Evolutionary conservation across 2,888 invertebrate species (phyloP).

Genomic region (Anodontia alba): DNA sequence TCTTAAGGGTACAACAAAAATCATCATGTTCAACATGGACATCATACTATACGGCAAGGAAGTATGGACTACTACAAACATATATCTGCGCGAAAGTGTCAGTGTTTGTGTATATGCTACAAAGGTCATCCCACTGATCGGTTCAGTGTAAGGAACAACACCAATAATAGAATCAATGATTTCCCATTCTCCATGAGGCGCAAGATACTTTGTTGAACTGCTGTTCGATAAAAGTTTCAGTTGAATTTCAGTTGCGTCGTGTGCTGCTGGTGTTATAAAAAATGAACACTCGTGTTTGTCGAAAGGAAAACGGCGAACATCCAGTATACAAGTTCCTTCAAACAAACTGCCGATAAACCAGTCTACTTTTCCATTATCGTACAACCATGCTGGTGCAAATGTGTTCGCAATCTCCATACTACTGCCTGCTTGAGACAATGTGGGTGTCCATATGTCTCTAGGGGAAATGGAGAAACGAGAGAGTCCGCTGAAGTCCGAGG

Average conservation of each 20-base stretch:
- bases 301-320: not conserved
- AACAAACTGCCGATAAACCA: not conserved
- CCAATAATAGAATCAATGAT: not conserved
- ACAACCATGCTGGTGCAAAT: not conserved
- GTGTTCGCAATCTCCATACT: not conserved
- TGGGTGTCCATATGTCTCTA: not conserved
- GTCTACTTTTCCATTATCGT: not conserved
- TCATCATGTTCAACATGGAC: not conserved
- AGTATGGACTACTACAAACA: not conserved
- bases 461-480: not conserved
- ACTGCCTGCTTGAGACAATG: not conserved
- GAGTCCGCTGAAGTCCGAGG: not conserved
- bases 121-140: not conserved
- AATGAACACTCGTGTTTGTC: not conserved
- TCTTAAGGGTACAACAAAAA: not conserved
- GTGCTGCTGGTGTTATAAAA: not conserved
- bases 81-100: not conserved
- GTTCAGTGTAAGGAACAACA: not conserved
- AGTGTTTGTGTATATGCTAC: not conserved
- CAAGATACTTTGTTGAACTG: not conserved
- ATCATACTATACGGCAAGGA: not conserved
- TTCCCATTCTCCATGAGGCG: not conserved
- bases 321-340: not conserved
- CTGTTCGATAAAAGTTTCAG: not conserved
- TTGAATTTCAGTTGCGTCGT: not conserved